phyloP scores from a whole-genome alignment of 2,797 vertebrate genomes.

The Neosilurus hyrtlii region DNA sequence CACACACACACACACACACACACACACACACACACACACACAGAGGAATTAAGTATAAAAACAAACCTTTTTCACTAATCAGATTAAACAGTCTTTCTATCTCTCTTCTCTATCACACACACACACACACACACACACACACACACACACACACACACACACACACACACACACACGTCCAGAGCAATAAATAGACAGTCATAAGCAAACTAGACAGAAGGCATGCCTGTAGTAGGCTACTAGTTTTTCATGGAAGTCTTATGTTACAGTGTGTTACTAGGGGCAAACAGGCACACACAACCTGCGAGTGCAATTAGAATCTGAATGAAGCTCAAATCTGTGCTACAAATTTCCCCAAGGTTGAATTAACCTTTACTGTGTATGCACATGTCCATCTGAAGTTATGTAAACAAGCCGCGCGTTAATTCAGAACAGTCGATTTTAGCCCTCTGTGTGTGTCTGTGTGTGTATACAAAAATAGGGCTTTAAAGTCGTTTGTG shows the following conservation, averaged over 20 bases:
- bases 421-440: not conserved
- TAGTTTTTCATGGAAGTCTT: conserved; percentile 44
- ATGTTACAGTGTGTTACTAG: conserved; percentile 45
- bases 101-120: no score
- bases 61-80: conserved; percentile 63
- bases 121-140: conserved; percentile 45
- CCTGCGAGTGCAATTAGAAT: not conserved
- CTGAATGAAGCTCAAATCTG: not conserved
- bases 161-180: conserved; percentile 59
- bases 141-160: conserved; percentile 52
- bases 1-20: conserved; percentile 58
- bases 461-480: not conserved
- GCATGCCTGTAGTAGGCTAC: conserved; percentile 44
- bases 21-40: conserved; percentile 47
- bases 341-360: not conserved
- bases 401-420: not conserved
- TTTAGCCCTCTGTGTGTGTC: not conserved
- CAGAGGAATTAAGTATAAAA: conserved; percentile 40
- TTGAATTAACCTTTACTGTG: conserved; percentile 19
- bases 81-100: conserved; percentile 64
- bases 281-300: conserved; percentile 17
- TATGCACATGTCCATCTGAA: not conserved
- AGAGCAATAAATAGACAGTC: conserved; percentile 72
- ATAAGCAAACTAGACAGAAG: conserved; percentile 63
- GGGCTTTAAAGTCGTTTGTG: conserved; percentile 8